Evolutionary conservation across 2,888 invertebrate species (phyloP), one percentile per base, ranked within the genome.

Genomic region (Unio pictorum): DNA sequence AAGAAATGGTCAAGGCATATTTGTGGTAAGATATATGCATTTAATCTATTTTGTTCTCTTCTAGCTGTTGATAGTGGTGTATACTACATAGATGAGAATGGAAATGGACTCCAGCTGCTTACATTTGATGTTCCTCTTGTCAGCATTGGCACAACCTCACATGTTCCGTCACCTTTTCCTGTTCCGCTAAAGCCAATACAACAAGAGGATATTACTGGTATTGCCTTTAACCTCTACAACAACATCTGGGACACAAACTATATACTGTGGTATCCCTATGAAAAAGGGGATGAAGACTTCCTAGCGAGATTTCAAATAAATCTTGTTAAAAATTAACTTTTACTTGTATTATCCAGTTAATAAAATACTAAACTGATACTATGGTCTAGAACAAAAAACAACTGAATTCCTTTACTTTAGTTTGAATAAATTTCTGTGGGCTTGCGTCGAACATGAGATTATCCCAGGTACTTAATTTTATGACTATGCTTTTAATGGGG

Each of bases 221-320:
- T 85, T 68, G 81, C 85, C 15, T 88, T 83, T 72, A 86, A 86
- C 75, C 65, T 88, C 45, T 87, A 84, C 72, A 88, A 88, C 75
- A 88, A 88, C 66, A 81, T 88, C 55, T 88, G 88, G 88, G 83
- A 85, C 69, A 88, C 87, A 20, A 88, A 88, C 69, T 88, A 86
- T 67, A 86, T 88, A 54, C 76, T 83, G 58, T 88, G 86, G 86
- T 88, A 88, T 65, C 88, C 88, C 0, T 88, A 82, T 55, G 11
- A 73, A 4, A 58, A 67, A 7, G 79, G 69, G 28, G 81, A 82
- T 72, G 71, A 77, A 59, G 58, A 73, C 60, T 85, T 84, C 72
- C 80, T 81, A 64, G 82, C 84, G 18, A 74, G 83, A 61, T 85
- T 84, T 74, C 62, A 79, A 23, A 66, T 82, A 3, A 69, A 72